phyloP scores from a whole-genome alignment of 2,888 invertebrate species.

The Acanthoscelides obtectus region DNA sequence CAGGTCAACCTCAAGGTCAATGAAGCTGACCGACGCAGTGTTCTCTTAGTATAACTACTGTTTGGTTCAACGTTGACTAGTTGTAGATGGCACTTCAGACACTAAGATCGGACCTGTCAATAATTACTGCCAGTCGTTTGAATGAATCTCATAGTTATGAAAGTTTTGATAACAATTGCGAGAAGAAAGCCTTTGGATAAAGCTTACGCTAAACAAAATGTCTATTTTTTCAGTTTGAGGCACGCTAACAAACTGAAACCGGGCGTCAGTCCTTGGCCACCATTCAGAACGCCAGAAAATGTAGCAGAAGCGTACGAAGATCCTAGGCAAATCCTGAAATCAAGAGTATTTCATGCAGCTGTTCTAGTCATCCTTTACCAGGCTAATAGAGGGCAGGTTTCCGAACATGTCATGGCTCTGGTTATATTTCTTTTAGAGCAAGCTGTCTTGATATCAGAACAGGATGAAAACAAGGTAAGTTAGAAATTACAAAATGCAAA shows the following conservation, averaged over 20 bases:
- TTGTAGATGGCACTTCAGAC: too few relatives aligned
- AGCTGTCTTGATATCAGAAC: conserved; percentile 56
- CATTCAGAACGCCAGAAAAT: conserved; percentile 67
- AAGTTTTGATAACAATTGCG: too few relatives aligned
- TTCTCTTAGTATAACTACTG: too few relatives aligned
- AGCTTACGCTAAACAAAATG: too few relatives aligned
- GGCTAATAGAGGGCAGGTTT: conserved; percentile 70
- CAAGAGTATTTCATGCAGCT: conserved; percentile 64
- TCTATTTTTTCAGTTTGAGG: conserved; percentile 31
- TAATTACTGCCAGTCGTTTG: background rate
- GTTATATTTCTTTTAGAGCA: conserved; percentile 84
- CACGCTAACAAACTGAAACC: conserved; percentile 41
- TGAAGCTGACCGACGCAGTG: too few relatives aligned
- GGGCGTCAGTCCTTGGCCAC: conserved; percentile 64
- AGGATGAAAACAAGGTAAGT: conserved; percentile 43
- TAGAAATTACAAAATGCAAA: background rate
- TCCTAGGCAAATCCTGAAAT: conserved; percentile 59
- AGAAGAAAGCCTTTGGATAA: too few relatives aligned
- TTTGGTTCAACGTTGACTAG: too few relatives aligned
- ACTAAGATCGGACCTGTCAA: background rate
- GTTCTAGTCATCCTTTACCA: conserved; percentile 80
- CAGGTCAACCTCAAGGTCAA: too few relatives aligned
- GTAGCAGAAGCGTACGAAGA: conserved; percentile 63
- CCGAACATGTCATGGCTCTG: conserved; percentile 85
- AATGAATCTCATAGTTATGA: too few relatives aligned